These are phyloP conservation scores for Cenopis cana DNA, from an alignment of 2,888 invertebrate species.

Conservation along the genomic window DNA sequence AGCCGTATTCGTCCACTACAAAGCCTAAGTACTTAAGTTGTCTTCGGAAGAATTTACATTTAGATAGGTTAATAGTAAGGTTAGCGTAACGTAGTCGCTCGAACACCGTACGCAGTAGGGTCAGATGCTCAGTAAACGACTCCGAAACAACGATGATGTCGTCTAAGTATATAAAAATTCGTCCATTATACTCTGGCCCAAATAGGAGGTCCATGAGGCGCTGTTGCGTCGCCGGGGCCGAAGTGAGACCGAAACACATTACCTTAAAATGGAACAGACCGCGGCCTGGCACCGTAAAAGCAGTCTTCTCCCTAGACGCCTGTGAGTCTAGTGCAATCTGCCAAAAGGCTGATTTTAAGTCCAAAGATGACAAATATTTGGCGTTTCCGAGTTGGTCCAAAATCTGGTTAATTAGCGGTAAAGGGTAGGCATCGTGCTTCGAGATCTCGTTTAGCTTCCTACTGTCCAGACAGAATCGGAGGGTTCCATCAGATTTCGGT, in stretches of 20 bases:
- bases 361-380: slow-evolving; percentile 16
- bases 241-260: not conserved
- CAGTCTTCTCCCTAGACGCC: slow-evolving; percentile 29
- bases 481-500: slow-evolving; percentile 40
- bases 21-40: slow-evolving; percentile 1
- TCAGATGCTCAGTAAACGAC: not conserved
- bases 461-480: slow-evolving; percentile 45
- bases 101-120: not conserved
- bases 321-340: slow-evolving; percentile 6
- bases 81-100: slow-evolving; percentile 4
- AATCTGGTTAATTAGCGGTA: slow-evolving; percentile 14
- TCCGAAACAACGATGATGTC: slow-evolving; percentile 6
- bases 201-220: not conserved
- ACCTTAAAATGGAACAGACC: not conserved
- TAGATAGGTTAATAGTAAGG: not conserved
- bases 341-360: slow-evolving; percentile 34
- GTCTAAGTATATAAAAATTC: not conserved
- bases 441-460: slow-evolving; percentile 44
- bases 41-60: slow-evolving; percentile 3
- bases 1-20: not conserved
- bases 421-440: slow-evolving; percentile 32
- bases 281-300: slow-evolving; percentile 25
- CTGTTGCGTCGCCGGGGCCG: not conserved
- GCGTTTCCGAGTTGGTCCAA: slow-evolving; percentile 9
- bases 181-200: slow-evolving; percentile 1